Conservation (phyloP, 2,797 vertebrate genomes). For the Falco peregrinus region DNA sequence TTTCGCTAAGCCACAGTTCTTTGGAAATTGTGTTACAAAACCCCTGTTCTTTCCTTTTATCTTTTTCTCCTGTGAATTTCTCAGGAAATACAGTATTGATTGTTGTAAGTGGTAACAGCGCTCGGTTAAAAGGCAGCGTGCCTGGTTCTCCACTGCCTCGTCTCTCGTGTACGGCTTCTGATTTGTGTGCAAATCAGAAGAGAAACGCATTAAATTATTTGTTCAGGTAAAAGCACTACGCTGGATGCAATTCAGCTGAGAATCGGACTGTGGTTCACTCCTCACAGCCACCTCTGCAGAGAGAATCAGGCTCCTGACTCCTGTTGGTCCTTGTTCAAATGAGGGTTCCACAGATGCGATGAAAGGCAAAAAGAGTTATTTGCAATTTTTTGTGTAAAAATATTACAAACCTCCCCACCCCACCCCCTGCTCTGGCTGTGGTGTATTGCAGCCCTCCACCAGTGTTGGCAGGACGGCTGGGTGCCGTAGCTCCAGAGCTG, state of each 20-base stretch:
- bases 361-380: background rate
- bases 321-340: background rate
- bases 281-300: background rate
- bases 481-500: background rate
- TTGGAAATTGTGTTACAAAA: background rate
- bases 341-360: background rate
- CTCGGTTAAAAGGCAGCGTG: background rate
- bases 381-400: background rate
- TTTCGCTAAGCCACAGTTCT: background rate
- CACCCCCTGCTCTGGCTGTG: fast-evolving
- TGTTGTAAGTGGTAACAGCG: background rate
- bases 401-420: fast-evolving
- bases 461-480: background rate
- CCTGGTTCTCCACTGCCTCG: background rate
- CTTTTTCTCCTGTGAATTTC: background rate
- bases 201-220: background rate
- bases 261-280: background rate
- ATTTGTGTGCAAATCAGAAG: background rate
- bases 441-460: background rate
- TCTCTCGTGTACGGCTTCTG: background rate
- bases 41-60: background rate
- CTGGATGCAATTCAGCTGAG: background rate
- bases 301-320: background rate
- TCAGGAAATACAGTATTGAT: background rate
- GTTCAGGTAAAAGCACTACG: background rate